Evolutionary conservation across 2,113 vertebrate species (phyloP).

Genomic region (Ictalurus punctatus): DNA sequence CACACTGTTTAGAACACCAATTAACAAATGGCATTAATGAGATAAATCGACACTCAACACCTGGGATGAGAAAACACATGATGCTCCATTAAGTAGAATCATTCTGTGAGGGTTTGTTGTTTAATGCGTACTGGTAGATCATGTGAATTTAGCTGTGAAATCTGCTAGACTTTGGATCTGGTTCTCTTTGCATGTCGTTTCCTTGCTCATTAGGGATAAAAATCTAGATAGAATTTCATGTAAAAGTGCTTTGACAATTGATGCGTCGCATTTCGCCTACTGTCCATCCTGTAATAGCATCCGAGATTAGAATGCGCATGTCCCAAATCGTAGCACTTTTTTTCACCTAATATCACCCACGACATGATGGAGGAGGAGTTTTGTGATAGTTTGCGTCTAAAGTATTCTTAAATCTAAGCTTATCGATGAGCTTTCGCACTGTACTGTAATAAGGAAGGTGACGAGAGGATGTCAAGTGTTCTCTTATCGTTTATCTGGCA

Average conservation of each 20-base stretch:
- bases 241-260: neutral
- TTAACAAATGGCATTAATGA: slow-evolving; percentile 20
- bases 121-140: neutral
- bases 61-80: neutral
- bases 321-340: too few relatives aligned
- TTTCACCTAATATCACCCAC: too few relatives aligned
- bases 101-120: neutral
- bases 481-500: neutral
- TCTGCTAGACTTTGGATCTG: too few relatives aligned
- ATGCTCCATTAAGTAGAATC: neutral
- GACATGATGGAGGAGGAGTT: too few relatives aligned
- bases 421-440: neutral
- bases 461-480: neutral
- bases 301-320: too few relatives aligned
- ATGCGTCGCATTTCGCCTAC: too few relatives aligned
- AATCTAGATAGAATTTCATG: neutral
- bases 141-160: neutral
- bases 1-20: neutral
- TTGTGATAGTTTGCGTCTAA: neutral
- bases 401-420: neutral
- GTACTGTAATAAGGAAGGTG: neutral
- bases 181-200: neutral
- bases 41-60: slow-evolving; percentile 10
- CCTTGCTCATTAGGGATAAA: neutral
- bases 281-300: too few relatives aligned